phyloP scores from a whole-genome alignment of 2,797 vertebrate genomes.

The Semotilus atromaculatus region DNA sequence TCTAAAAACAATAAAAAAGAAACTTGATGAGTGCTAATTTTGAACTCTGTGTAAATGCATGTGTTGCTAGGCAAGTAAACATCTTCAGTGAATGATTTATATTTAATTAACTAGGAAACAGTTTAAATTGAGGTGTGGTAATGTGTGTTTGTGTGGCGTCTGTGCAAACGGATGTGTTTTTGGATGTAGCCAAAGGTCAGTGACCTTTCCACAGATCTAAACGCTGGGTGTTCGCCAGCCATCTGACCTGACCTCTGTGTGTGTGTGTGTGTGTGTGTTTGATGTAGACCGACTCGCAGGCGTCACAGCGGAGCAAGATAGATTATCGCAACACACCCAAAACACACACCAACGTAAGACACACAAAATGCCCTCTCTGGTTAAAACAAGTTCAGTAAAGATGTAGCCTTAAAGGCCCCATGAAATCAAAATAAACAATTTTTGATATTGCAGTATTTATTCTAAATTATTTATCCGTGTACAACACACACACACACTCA shows the following conservation, averaged over 20 bases:
- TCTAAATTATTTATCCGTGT: not conserved
- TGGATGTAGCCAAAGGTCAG: constrained; percentile 6
- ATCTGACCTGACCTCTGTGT: constrained; percentile 2
- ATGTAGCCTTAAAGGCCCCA: not conserved
- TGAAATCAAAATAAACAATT: not conserved
- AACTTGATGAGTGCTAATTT: not conserved
- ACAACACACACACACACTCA: no score
- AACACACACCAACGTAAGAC: not conserved
- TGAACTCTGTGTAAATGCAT: not conserved
- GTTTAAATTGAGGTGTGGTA: not conserved
- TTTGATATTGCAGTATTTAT: not conserved
- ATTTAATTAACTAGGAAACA: not conserved
- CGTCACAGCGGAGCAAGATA: not conserved
- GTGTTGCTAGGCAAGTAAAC: not conserved
- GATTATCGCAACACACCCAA: not conserved
- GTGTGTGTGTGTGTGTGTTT: constrained; percentile 22
- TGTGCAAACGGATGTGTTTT: constrained; percentile 12
- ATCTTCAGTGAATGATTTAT: not conserved
- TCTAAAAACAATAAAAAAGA: not conserved
- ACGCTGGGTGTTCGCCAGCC: not conserved
- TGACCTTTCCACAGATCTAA: constrained; percentile 16
- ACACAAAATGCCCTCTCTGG: not conserved
- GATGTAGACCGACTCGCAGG: not conserved
- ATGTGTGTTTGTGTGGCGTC: not conserved
- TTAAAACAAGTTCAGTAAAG: not conserved